Base-by-base conservation (phyloP, 2,888 invertebrate genomes). In the Drosophila pseudotakahashii region DNA sequence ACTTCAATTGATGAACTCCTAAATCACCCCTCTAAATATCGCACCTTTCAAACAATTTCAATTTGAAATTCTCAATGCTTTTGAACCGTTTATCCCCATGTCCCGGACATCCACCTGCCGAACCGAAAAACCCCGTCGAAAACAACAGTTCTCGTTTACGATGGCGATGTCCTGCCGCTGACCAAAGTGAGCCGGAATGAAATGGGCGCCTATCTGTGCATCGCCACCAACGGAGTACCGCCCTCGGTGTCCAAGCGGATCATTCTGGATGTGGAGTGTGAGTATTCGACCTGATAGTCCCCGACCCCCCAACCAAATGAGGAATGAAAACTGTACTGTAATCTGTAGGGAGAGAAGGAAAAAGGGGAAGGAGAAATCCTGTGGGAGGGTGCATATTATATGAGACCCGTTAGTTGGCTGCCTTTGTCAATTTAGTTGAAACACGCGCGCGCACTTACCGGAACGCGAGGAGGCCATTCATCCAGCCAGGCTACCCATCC, bases 211-310 rank as follows among this genome's bases (percentile, higher is more conserved):
- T 92, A 92, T 89, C 86, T 92, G 58, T 92, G 92, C 83, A 92
- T 92, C 75, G 92, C 92, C 77, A 92, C 96, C 89, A 97, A 97
- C 91, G 96, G 97, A 45, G 96, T 97, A 26, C 97, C 97, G 39
- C 97, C 97, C 54, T 97, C 97, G 39, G 97, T 97, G 90, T 97
- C 97, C 92, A 98, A 97, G 93, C 94, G 97, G 91, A 97, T 97
- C 93, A 97, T 96, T 89, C 95, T 97, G 64, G 97, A 97, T 91
- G 97, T 97, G 75, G 97, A 97, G 94, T 97, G 97, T 97, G 89
- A 92, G 92, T 91, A 73, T 55, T 63, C 47, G 39, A 61, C 41
- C 2, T 42, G 42, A 2, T 2, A 4, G 13, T 7, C 2, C 11
- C 54, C 30, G 14, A 37, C 37, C 45, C 23, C 54, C 30, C 26